phyloP scores from a whole-genome alignment of 2,797 vertebrate genomes.

The Onychomys torridus region DNA sequence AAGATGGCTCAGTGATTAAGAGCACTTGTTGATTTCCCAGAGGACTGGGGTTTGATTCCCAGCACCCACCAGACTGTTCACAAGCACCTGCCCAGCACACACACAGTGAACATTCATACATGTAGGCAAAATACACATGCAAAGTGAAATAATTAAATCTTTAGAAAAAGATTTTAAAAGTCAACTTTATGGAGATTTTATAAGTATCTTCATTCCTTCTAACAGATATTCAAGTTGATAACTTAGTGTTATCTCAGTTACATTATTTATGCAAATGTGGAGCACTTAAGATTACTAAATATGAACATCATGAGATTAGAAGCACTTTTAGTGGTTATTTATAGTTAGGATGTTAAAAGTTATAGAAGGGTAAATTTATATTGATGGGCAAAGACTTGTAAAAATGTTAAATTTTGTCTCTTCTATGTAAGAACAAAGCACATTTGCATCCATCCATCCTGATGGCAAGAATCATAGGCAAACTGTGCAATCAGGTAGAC shows the following conservation, averaged over 20 bases:
- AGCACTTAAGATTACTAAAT: background rate
- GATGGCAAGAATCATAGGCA: background rate
- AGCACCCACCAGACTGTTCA: background rate
- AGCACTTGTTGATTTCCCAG: background rate
- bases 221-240: background rate
- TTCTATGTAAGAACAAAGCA: background rate
- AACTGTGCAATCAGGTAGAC: background rate
- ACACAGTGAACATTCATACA: background rate
- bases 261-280: background rate
- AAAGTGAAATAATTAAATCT: background rate
- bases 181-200: background rate
- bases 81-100: background rate
- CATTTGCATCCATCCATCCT: no score
- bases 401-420: background rate
- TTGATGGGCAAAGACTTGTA: background rate
- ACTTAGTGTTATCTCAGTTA: background rate
- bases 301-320: background rate
- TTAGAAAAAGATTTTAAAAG: background rate
- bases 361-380: background rate
- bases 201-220: background rate
- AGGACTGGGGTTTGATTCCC: background rate
- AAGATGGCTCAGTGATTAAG: background rate
- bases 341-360: background rate
- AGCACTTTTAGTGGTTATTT: background rate
- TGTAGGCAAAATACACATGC: background rate